Conservation (phyloP, 2,113 vertebrate genomes). For the Dipodomys stephensi region DNA sequence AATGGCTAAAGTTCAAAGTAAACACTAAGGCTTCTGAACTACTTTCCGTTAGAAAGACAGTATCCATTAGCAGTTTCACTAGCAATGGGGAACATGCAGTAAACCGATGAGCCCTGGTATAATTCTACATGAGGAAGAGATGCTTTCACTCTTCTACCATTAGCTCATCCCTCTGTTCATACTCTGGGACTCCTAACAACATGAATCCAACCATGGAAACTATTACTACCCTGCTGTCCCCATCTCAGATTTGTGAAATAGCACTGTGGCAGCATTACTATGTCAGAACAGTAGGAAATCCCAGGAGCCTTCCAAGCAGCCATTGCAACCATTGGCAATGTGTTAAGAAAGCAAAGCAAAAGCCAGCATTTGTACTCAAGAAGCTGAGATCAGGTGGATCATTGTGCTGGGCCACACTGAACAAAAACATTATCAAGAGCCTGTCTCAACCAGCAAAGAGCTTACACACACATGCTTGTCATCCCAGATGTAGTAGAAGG, state of each 20-base stretch:
- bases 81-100: too few species aligned
- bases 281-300: not conserved
- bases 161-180: not conserved
- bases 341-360: not conserved
- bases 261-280: not conserved
- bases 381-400: too few species aligned
- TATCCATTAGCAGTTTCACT: too few species aligned
- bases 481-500: too few species aligned
- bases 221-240: not conserved
- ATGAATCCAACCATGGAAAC: not conserved
- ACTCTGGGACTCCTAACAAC: not conserved
- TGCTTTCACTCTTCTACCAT: not conserved
- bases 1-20: not conserved
- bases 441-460: too few species aligned
- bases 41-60: too few species aligned
- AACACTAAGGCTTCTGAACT: not conserved
- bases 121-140: not conserved
- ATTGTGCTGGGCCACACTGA: too few species aligned
- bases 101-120: not conserved
- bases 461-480: too few species aligned
- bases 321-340: accelerated
- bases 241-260: not conserved
- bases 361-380: not conserved
- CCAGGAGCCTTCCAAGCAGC: not conserved
- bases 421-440: too few species aligned